Evolutionary conservation across 2,888 invertebrate genomes (phyloP).

Genomic region (Tolmerus cingulatus): DNA sequence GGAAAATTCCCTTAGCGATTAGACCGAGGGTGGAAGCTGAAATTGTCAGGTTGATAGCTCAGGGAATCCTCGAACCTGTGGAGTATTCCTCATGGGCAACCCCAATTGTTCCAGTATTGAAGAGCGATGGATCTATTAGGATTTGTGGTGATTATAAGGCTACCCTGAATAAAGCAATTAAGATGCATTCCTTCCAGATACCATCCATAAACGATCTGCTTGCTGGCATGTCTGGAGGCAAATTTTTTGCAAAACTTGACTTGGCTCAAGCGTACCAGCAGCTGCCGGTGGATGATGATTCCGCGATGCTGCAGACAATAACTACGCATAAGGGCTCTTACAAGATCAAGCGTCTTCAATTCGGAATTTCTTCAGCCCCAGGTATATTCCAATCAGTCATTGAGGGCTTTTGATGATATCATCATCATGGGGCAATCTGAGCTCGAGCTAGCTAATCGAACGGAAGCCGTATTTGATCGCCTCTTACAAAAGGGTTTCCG

Average conservation of each 20-base stretch:
- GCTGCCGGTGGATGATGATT: conserved; percentile 54
- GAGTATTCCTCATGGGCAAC: conserved; percentile 44
- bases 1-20: conserved; percentile 47
- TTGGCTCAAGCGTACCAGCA: conserved; percentile 58
- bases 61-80: conserved; percentile 50
- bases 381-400: conserved; percentile 45
- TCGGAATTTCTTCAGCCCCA: conserved; percentile 50
- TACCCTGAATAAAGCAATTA: neutral
- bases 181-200: neutral
- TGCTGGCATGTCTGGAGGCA: conserved; percentile 52
- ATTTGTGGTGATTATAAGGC: neutral
- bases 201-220: neutral
- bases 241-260: conserved; percentile 57
- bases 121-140: neutral
- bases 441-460: conserved; percentile 29
- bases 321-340: conserved; percentile 56
- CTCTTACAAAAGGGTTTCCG: conserved; percentile 39
- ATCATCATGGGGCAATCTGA: conserved; percentile 45
- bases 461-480: conserved; percentile 36
- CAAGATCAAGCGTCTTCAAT: conserved; percentile 51
- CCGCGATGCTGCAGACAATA: conserved; percentile 55
- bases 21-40: conserved; percentile 48
- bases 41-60: conserved; percentile 49
- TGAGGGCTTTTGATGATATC: conserved; percentile 41
- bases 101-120: conserved; percentile 43